phyloP scores from a whole-genome alignment of 2,888 invertebrate species.

The Salpingus planirostris region DNA sequence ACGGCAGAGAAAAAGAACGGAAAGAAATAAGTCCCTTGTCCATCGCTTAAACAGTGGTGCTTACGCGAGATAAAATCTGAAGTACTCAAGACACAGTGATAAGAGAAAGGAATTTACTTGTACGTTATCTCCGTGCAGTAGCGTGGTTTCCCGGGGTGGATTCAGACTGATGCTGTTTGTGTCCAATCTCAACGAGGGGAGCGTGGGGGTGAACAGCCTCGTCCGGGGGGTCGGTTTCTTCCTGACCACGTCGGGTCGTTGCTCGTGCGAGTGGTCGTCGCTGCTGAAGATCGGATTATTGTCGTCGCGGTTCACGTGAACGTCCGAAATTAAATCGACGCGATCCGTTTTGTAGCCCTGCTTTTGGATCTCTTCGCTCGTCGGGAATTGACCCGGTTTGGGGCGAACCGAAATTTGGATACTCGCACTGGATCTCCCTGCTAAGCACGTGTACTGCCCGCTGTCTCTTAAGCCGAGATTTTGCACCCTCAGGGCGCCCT shows the following conservation, averaged over 20 bases:
- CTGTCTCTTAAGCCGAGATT: slow-evolving; percentile 73
- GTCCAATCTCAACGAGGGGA: slow-evolving; percentile 27
- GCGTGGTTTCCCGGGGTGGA: slow-evolving; percentile 29
- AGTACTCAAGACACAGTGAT: too few relatives aligned
- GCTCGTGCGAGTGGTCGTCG: slow-evolving; percentile 60
- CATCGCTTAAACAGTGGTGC: too few relatives aligned
- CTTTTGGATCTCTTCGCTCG: slow-evolving; percentile 62
- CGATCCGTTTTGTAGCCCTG: slow-evolving; percentile 32
- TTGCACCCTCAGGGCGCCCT: slow-evolving; percentile 81
- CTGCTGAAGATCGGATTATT: slow-evolving; percentile 36
- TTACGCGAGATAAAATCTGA: too few relatives aligned
- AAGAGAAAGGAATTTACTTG: too few relatives aligned
- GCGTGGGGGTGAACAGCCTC: slow-evolving; percentile 33
- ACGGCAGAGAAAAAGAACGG: too few relatives aligned
- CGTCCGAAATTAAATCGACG: slow-evolving; percentile 29
- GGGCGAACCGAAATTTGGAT: slow-evolving; percentile 73
- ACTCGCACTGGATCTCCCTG: slow-evolving; percentile 73
- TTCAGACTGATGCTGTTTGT: slow-evolving; percentile 29
- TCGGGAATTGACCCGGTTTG: slow-evolving; percentile 67
- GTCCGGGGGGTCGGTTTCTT: slow-evolving; percentile 30
- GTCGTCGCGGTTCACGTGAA: slow-evolving; percentile 37
- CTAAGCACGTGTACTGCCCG: slow-evolving; percentile 79
- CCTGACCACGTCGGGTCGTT: slow-evolving; percentile 44
- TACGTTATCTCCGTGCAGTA: slow-evolving; percentile 23
- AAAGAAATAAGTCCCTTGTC: too few relatives aligned